A percentile compares a stretch with the other conserved stretches of the same genome.
Evolutionary conservation across 2,797 vertebrate genomes (phyloP).

Genomic region (Amazona finschi): DNA sequence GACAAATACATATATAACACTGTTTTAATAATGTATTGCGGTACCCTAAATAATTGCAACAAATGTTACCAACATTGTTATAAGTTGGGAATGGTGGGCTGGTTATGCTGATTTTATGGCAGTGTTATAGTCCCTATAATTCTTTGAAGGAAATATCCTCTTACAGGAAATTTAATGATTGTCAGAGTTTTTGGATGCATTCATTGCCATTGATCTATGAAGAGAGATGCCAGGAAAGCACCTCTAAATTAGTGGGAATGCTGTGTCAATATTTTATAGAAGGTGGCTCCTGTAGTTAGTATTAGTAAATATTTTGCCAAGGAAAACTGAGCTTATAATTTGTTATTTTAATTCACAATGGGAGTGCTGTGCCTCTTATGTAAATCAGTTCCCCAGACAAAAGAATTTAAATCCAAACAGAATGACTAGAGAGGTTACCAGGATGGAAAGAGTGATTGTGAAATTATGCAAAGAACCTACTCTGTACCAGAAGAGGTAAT

Average conservation of each 20-base stretch:
- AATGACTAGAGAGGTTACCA: constrained; percentile 11
- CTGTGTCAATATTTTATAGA: background rate
- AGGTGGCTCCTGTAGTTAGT: background rate
- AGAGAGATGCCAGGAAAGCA: background rate
- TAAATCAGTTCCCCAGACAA: constrained; percentile 29
- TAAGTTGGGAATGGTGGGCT: background rate
- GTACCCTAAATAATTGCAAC: background rate
- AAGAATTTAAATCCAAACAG: constrained; percentile 17
- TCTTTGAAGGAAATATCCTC: background rate
- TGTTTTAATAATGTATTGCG: background rate
- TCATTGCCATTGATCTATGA: background rate
- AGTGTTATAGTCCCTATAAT: background rate
- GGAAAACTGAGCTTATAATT: background rate
- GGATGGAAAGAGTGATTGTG: constrained; percentile 21
- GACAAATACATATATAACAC: background rate
- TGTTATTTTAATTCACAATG: constrained; percentile 15
- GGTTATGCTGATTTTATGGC: background rate
- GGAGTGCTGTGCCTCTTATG: constrained; percentile 10
- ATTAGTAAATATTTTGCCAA: constrained; percentile 4
- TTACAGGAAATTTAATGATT: background rate
- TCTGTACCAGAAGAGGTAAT: constrained; percentile 22
- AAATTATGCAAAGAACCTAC: constrained; percentile 25
- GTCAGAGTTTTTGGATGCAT: background rate
- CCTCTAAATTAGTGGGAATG: background rate
- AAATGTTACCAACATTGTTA: accelerated